phyloP scores from a whole-genome alignment of 2,113 vertebrate species.

The Ceratotherium simum region DNA sequence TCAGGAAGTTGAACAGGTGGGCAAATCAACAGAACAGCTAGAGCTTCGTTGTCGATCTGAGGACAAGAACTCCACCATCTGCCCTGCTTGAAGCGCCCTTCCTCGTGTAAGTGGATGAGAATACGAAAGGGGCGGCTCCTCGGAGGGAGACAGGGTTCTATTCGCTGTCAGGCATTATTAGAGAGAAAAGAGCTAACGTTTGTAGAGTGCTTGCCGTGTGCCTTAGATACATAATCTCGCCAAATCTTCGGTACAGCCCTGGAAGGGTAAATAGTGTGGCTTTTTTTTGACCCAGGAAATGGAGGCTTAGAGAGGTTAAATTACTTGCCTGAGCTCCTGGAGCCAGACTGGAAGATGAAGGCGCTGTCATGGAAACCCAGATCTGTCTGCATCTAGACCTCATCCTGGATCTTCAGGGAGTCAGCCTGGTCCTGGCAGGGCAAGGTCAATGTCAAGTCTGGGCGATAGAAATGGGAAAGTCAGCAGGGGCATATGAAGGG shows the following conservation, averaged over 20 bases:
- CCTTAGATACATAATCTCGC: background rate
- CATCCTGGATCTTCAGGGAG: background rate
- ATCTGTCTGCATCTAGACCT: background rate
- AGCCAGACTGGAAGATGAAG: background rate
- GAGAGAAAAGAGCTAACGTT: background rate
- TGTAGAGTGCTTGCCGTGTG: background rate
- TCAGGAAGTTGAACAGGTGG: conserved; percentile 51
- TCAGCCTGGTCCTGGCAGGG: background rate
- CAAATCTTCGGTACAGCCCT: background rate
- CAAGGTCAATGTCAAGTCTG: conserved; percentile 43
- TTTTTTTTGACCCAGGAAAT: background rate
- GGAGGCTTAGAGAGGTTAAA: background rate
- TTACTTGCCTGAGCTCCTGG: background rate
- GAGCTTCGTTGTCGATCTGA: conserved; percentile 40
- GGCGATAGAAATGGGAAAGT: background rate
- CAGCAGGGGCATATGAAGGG: background rate
- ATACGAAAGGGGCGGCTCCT: background rate
- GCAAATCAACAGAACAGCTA: conserved; percentile 32
- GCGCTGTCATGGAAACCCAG: background rate
- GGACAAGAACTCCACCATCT: conserved; percentile 52
- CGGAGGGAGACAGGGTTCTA: background rate
- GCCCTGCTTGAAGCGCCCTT: background rate
- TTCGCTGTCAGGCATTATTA: background rate
- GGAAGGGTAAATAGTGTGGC: background rate
- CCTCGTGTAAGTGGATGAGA: background rate